Base-by-base conservation (phyloP, 2,797 vertebrate species). In the Bucorvus abyssinicus region DNA sequence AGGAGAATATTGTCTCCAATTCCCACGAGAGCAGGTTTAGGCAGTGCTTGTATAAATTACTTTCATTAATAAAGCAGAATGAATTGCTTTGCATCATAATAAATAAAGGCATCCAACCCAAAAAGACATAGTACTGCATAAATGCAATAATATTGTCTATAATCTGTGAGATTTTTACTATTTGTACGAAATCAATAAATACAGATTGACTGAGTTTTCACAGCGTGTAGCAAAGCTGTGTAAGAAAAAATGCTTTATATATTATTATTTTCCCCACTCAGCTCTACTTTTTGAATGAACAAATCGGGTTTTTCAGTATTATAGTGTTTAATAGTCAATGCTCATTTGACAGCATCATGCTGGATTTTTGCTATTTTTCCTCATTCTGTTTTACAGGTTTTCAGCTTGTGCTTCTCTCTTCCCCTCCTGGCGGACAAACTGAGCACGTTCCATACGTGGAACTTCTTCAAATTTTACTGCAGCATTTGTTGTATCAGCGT, bases 161-260 rank as follows among this genome's bases (percentile, higher is more conserved):
- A 78, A 42, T 30, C 13, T 47, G 19, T 30, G 24, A 78, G 18
- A 75, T n/a, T 84, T 94, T 82, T 71, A 30, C 27, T 50, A 23
- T 69, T 88, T 90, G 56, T 81, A 82, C 68, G n/a, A 71, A 91
- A 63, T 82, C 45, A 59, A 34, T 38, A 92, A 61, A 50, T 77
- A 67, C 2, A 57, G 40, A n/a, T 21, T 14, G 38, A 75, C 13
- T 12, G 45, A 44, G 9, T 56, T 87, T 65, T 81, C 27, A 38
- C 23, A 50, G 27, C 14, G 6, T 29, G 14, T 44, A 71, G 49
- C 44, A 70, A 38, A 92, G 55, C 16, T 34, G 21, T 32, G 22
- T 21, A 69, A 56, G 74, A 38, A 44, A 90, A 84, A 92, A 50
- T 56, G n/a, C 11, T 87, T 84, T 34, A 4, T 47, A 63, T 60